Base-by-base conservation (phyloP, 2,888 invertebrate genomes). In the Perithous albicinctus region DNA sequence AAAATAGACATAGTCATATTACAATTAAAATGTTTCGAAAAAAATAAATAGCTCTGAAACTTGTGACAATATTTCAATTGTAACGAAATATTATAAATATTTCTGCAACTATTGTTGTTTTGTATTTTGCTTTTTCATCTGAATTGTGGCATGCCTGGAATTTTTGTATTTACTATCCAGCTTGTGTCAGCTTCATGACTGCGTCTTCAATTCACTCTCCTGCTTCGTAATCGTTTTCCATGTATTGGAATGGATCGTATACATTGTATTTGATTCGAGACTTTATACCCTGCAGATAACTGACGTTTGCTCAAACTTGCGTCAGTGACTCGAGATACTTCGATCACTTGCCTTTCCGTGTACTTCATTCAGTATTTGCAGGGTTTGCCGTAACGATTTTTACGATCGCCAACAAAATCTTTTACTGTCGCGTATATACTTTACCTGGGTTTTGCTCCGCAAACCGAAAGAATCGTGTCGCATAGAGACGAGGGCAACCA, bases 401-500 rank as follows among this genome's bases (percentile, higher is more conserved):
- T 80, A 81, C 77, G 73, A 77, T 43, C 63, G 56, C 41, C n/a
- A 69, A 70, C 59, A 64, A 70, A 69, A 64, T 64, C 20, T 73
- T 81, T 81, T 69, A 69, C 38, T 18, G 32, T 69, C 43, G 67
- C 38, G 18, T 29, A 38, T 69, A 38, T 69, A 48, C 51, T 54
- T 85, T 85, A 91, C 91, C 89, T 91, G 69, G 83, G 84, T 82
- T 91, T 90, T 54, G 74, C 86, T 10, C 88, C 86, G 63, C 81
- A 76, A 32, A 87, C 15, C 15, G 70, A 70, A 15, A 91, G 81
- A 48, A 88, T 69, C 32, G 73, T 79, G 83, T 91, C 91, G 79
- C 90, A 89, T n/a, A 91, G 46, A 38, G 84, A 51, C 54, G 90
- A 88, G 48, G 91, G 91, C 66, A 91, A 67, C 90, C 91, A 91